These are phyloP conservation scores for Stercorarius parasiticus DNA, from an alignment of 2,113 vertebrate genomes.

Conservation along the genomic window DNA sequence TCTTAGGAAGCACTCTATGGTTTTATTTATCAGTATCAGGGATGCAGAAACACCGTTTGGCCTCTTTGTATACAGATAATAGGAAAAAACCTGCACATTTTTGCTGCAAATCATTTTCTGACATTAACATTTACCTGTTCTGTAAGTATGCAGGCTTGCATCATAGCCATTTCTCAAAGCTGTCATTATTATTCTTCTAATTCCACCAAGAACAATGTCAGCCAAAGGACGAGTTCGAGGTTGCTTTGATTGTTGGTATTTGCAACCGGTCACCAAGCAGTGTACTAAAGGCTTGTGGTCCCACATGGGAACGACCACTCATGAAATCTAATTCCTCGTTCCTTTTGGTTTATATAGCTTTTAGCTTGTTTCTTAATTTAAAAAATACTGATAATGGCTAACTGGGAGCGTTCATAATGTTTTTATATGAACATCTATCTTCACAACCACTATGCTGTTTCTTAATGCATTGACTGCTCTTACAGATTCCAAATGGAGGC, in stretches of 20 bases:
- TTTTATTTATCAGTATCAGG: background rate
- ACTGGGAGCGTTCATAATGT: background rate
- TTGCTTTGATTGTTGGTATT: background rate
- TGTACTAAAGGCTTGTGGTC: background rate
- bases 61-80: background rate
- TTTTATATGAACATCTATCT: background rate
- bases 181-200: background rate
- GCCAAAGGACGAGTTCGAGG: background rate
- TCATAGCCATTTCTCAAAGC: background rate
- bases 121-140: background rate
- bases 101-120: background rate
- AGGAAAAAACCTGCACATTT: accelerated
- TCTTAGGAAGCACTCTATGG: background rate
- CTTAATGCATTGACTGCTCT: background rate
- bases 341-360: background rate
- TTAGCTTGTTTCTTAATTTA: background rate
- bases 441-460: background rate
- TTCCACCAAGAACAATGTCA: background rate
- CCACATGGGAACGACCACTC: background rate
- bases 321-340: background rate
- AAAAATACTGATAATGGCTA: background rate
- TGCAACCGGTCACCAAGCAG: background rate
- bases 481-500: background rate
- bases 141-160: background rate
- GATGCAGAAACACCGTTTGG: background rate